These are phyloP conservation scores for Salvator merianae DNA, from an alignment of 2,113 vertebrate species.

Conservation along the genomic window DNA sequence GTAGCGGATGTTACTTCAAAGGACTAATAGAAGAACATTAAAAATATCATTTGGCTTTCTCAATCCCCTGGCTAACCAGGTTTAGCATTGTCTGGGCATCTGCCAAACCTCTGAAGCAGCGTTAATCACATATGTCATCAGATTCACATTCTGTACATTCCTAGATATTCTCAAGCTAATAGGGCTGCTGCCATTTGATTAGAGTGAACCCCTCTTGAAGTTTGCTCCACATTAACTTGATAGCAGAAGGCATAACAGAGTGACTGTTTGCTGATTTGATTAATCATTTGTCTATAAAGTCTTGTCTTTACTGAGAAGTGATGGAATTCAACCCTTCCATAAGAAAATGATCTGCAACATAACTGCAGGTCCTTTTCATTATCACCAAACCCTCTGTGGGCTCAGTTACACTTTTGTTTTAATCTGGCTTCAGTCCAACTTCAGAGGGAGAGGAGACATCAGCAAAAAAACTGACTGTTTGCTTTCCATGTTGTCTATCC, in stretches of 20 bases:
- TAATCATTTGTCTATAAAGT: background rate
- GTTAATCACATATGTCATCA: background rate
- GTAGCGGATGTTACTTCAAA: too few species aligned
- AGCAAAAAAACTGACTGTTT: too few species aligned
- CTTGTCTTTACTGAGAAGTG: background rate
- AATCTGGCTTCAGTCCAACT: background rate
- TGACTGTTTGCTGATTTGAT: background rate
- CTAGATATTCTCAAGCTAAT: background rate
- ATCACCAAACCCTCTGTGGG: background rate
- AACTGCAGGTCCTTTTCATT: too few species aligned
- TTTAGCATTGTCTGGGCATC: background rate
- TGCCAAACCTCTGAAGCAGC: background rate
- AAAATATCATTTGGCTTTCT: background rate
- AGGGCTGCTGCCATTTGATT: background rate
- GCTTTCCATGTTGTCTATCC: too few species aligned
- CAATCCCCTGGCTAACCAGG: background rate
- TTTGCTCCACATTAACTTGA: slow-evolving; percentile 10
- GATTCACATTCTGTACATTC: background rate
- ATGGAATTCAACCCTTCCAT: background rate
- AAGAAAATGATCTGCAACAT: background rate
- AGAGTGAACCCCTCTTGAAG: background rate
- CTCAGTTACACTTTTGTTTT: too few species aligned
- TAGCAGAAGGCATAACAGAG: background rate
- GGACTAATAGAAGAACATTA: background rate
- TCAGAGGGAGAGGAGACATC: too few species aligned